Evolutionary conservation across 2,797 vertebrate species (phyloP).

Genomic region (Phrynocephalus forsythii): DNA sequence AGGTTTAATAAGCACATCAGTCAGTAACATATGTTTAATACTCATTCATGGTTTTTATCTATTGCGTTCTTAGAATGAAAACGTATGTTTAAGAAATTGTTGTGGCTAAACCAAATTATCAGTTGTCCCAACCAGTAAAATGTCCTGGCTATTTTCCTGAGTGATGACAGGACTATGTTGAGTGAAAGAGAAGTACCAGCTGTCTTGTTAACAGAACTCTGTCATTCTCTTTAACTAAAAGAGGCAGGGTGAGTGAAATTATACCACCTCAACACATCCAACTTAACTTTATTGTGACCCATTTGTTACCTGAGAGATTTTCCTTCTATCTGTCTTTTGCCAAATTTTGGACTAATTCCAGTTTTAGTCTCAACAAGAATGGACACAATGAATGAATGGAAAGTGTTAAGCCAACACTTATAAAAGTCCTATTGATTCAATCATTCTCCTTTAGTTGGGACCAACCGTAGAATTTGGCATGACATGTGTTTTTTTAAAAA

Average conservation of each 20-base stretch:
- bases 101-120: conserved; percentile 72
- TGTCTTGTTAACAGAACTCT: conserved; percentile 75
- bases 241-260: conserved; percentile 73
- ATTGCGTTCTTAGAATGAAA: conserved; percentile 59
- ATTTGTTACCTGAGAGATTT: conserved; percentile 68
- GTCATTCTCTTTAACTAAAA: conserved; percentile 75
- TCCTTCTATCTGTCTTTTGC: conserved; percentile 62
- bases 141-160: conserved; percentile 63
- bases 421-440: too few species aligned
- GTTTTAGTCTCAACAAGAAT: too few species aligned
- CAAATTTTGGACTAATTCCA: conserved; percentile 48
- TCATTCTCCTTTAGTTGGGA: too few species aligned
- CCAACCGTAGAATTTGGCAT: too few species aligned
- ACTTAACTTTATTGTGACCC: conserved; percentile 70
- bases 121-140: conserved; percentile 71
- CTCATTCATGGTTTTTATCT: conserved; percentile 55
- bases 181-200: conserved; percentile 74
- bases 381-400: too few species aligned
- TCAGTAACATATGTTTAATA: conserved; percentile 22
- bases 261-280: conserved; percentile 72
- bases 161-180: conserved; percentile 77
- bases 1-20: conserved; percentile 53
- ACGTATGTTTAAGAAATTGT: conserved; percentile 64
- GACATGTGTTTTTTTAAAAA: too few species aligned
- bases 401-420: too few species aligned